Conservation (phyloP, 2,113 vertebrate genomes). For the Indicator indicator region DNA sequence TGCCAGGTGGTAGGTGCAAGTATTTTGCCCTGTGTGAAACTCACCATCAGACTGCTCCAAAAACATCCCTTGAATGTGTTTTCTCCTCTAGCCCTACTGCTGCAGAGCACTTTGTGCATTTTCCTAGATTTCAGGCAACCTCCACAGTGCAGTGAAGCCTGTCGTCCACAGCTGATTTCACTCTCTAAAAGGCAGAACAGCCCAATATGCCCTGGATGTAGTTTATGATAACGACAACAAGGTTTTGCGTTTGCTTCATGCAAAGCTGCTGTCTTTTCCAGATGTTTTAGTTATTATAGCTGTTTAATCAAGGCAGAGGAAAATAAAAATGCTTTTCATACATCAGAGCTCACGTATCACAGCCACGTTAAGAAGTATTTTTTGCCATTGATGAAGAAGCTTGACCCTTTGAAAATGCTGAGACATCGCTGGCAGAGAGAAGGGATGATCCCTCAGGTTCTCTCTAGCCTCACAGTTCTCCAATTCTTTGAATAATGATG, state of each 20-base stretch:
- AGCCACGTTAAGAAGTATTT: not conserved
- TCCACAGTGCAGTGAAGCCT: not conserved
- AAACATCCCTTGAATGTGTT: accelerated
- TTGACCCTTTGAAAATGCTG: not conserved
- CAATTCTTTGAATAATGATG: not conserved
- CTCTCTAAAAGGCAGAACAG: not conserved
- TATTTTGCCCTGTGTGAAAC: not conserved
- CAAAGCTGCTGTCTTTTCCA: not conserved
- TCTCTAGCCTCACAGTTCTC: not conserved
- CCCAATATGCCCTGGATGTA: not conserved
- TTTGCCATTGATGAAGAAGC: not conserved
- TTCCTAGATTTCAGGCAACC: not conserved
- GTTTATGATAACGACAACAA: not conserved
- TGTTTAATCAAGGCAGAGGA: not conserved
- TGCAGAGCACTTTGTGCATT: not conserved
- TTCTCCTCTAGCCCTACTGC: not conserved
- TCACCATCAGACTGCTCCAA: not conserved
- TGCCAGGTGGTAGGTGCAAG: not conserved
- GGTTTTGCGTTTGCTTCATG: not conserved
- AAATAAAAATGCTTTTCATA: not conserved
- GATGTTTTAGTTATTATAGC: not conserved
- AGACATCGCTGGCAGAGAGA: not conserved
- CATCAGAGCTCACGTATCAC: not conserved
- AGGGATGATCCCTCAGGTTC: not conserved
- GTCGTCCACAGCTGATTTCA: not conserved